These are phyloP conservation scores for Jacana jacana DNA, from an alignment of 2,113 vertebrate species.

Conservation along the genomic window DNA sequence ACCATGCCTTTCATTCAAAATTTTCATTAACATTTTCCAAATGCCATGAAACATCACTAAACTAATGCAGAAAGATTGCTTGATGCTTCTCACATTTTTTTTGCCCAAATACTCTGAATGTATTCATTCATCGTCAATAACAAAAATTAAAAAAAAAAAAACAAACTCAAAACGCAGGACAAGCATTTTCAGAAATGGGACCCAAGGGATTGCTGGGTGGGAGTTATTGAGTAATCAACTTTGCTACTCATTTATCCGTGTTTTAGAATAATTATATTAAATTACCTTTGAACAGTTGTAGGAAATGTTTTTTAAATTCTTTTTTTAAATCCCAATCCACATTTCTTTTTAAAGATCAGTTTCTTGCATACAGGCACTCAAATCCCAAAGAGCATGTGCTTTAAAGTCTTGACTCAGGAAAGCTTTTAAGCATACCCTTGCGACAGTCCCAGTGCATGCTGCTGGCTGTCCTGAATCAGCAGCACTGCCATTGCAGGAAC, in stretches of 20 bases:
- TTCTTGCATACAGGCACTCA: not conserved
- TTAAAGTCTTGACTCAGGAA: not conserved
- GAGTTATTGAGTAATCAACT: not conserved
- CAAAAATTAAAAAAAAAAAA: not conserved
- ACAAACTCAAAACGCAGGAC: too few species aligned
- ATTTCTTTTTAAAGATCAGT: not conserved
- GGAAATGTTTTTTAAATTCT: accelerated
- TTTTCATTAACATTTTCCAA: not conserved
- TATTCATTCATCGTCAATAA: not conserved
- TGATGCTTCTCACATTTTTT: not conserved
- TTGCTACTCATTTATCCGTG: not conserved
- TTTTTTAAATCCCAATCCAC: not conserved
- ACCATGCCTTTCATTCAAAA: not conserved
- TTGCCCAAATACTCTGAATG: not conserved
- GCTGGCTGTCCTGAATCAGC: not conserved
- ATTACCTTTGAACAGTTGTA: not conserved
- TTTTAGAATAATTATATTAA: not conserved
- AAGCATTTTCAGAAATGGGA: not conserved
- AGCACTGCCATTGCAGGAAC: not conserved
- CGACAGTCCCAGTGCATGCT: not conserved
- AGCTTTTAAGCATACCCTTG: not conserved
- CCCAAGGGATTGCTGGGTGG: not conserved
- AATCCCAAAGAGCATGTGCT: not conserved
- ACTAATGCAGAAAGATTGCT: not conserved
- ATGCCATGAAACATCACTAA: not conserved